Percentiles rank a stretch among this genome's conserved stretches.
These are phyloP conservation scores for Ramphastos sulfuratus DNA, from an alignment of 2,113 vertebrate genomes.

Conservation along the genomic window DNA sequence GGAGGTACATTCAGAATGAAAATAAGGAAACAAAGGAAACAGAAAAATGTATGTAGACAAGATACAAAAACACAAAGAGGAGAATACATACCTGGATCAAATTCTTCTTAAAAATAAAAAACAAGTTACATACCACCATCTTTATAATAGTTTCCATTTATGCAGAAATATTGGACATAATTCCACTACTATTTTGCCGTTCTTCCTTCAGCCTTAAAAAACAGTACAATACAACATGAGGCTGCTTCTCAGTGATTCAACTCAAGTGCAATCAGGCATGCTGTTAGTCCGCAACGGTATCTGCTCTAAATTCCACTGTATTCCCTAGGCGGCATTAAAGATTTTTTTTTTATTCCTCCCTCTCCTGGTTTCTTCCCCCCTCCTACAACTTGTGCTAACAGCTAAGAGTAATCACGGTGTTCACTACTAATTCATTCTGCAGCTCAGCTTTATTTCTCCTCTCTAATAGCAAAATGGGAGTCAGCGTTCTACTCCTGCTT, in stretches of 20 bases:
- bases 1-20: slow-evolving; percentile 54
- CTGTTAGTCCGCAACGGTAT: slow-evolving; percentile 66
- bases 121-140: slow-evolving; percentile 69
- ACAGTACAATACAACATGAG: slow-evolving; percentile 38
- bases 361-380: neutral
- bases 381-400: slow-evolving; percentile 69
- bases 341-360: neutral
- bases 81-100: slow-evolving; percentile 79
- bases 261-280: slow-evolving; percentile 74
- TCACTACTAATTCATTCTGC: slow-evolving; percentile 61
- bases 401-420: slow-evolving; percentile 60
- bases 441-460: slow-evolving; percentile 53
- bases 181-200: slow-evolving; percentile 45
- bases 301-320: slow-evolving; percentile 63
- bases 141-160: slow-evolving; percentile 50
- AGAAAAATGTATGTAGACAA: slow-evolving; percentile 18
- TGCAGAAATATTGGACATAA: slow-evolving; percentile 46
- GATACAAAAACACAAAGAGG: neutral
- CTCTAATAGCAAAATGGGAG: slow-evolving; percentile 25
- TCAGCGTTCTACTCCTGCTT: slow-evolving; percentile 5
- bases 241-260: slow-evolving; percentile 67
- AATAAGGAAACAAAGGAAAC: slow-evolving; percentile 60
- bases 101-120: slow-evolving; percentile 71
- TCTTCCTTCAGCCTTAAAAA: slow-evolving; percentile 64
- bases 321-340: slow-evolving; percentile 62